Conservation (phyloP, 2,797 vertebrate species). For the Microctenopoma stevenorrisi region DNA sequence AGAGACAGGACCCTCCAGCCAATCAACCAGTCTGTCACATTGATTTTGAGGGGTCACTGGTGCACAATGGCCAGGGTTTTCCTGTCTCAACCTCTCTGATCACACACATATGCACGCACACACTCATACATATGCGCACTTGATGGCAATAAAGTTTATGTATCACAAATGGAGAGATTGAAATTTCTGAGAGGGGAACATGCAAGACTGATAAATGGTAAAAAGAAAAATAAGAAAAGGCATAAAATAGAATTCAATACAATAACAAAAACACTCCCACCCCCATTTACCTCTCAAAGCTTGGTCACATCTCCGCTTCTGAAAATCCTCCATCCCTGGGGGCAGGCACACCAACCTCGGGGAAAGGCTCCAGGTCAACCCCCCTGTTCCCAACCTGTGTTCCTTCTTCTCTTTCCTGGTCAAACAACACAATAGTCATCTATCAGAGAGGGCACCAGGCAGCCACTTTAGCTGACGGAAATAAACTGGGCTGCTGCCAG, state of each 20-base stretch:
- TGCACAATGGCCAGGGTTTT: conserved; percentile 86
- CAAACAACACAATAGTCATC: conserved; percentile 75
- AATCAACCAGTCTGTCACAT: conserved; percentile 85
- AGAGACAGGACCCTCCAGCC: conserved; percentile 87
- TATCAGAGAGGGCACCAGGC: conserved; percentile 68
- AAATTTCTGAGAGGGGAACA: conserved; percentile 1
- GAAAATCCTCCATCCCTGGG: conserved; percentile 73
- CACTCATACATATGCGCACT: conserved; percentile 38
- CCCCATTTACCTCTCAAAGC: conserved; percentile 49
- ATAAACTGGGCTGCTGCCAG: conserved; percentile 55
- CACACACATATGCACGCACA: conserved; percentile 63
- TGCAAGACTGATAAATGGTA: conserved; percentile 18
- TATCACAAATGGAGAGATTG: conserved; percentile 13
- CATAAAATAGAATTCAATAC: too few species aligned
- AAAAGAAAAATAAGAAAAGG: not conserved
- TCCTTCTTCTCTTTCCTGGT: conserved; percentile 73
- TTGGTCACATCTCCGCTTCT: conserved; percentile 70
- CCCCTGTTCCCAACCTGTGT: conserved; percentile 29
- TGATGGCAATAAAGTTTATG: conserved; percentile 43
- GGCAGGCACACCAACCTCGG: conserved; percentile 65
- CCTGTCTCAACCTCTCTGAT: conserved; percentile 82
- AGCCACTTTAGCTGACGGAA: conserved; percentile 57
- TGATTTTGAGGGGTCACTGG: conserved; percentile 84
- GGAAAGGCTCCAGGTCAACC: conserved; percentile 67
- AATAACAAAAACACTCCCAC: too few species aligned